These are phyloP conservation scores for Bactericera cockerelli DNA, from an alignment of 1,140 invertebrate species.

Conservation along the genomic window DNA sequence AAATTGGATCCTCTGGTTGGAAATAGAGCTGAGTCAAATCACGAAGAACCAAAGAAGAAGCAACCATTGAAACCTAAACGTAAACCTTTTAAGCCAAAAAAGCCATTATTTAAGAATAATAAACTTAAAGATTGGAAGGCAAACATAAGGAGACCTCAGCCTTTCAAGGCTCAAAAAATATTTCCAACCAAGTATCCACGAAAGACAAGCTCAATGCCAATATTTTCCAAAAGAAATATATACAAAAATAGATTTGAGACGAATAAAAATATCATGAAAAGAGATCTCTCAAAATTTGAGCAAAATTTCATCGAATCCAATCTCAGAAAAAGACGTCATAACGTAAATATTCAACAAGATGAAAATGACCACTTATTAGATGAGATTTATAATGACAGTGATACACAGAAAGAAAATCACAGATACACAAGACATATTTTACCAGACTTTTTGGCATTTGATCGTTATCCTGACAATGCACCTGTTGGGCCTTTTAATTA, in stretches of 20 bases:
- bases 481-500: neutral
- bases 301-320: neutral
- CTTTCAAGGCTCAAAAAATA: no score
- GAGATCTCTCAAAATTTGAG: neutral
- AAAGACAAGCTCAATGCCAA: no score
- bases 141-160: no score
- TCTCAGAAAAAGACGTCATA: neutral
- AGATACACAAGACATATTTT: neutral
- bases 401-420: neutral
- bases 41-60: slow-evolving; percentile 2
- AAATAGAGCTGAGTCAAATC: neutral
- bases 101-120: no score
- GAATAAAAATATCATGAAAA: neutral
- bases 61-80: neutral
- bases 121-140: no score
- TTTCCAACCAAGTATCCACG: no score
- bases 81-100: neutral
- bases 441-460: neutral
- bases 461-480: neutral
- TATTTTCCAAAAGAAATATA: no score
- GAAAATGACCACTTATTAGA: neutral
- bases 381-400: neutral
- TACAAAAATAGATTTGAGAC: slow-evolving; percentile 1
- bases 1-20: neutral
- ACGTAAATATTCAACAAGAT: neutral